A percentile compares a stretch with the other conserved stretches of the same genome.
These are phyloP conservation scores for Hemiprocne comata DNA, from an alignment of 2,113 vertebrate species.

Conservation along the genomic window DNA sequence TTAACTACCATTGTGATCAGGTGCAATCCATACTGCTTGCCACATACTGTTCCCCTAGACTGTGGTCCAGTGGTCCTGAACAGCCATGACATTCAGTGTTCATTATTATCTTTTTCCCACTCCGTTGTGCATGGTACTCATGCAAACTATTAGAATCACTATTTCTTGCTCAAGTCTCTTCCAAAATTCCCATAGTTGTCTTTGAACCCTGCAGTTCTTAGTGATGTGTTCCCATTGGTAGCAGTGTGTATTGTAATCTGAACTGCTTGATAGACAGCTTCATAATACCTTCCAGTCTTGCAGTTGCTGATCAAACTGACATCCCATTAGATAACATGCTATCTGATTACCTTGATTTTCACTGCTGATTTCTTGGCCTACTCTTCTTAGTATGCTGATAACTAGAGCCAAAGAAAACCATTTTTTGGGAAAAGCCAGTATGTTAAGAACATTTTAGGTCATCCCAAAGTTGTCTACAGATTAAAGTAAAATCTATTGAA, in stretches of 20 bases:
- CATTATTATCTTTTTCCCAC: background rate
- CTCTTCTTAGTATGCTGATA: background rate
- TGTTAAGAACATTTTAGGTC: background rate
- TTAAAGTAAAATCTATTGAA: background rate
- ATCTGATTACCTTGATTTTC: conserved; percentile 2
- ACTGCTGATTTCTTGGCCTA: background rate
- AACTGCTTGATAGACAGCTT: background rate
- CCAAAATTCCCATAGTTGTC: background rate
- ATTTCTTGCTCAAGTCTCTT: background rate
- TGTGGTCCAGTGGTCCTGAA: background rate
- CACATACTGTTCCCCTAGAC: background rate
- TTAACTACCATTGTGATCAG: background rate
- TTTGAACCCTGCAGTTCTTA: background rate
- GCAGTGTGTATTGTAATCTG: background rate
- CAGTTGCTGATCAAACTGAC: background rate
- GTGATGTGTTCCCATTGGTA: background rate
- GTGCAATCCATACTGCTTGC: background rate
- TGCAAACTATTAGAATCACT: background rate
- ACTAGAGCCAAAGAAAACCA: background rate
- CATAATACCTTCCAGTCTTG: background rate
- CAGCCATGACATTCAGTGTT: background rate
- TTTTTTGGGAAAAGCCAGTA: background rate
- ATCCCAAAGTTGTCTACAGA: background rate
- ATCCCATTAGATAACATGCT: background rate
- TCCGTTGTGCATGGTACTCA: background rate